Conservation (phyloP, 2,797 vertebrate species). For the Pyrocephalus nanus region DNA sequence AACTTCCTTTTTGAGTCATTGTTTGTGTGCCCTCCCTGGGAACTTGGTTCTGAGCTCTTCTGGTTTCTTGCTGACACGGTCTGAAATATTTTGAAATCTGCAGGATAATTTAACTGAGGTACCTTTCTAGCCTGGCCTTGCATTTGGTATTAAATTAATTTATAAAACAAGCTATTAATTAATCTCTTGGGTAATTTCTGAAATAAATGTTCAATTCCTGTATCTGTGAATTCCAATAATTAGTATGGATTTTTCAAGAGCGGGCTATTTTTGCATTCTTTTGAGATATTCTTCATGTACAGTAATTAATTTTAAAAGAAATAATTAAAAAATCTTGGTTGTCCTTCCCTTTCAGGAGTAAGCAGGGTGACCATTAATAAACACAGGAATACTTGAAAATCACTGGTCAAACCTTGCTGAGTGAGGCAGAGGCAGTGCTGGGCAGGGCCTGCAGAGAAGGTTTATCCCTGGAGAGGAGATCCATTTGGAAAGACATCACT, state of each 20-base stretch:
- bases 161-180: neutral
- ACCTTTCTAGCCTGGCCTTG: neutral
- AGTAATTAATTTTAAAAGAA: neutral
- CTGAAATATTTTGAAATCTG: conserved; percentile 17
- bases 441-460: neutral
- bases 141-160: neutral
- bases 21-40: conserved; percentile 9
- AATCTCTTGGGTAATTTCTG: neutral
- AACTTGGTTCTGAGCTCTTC: conserved; percentile 4
- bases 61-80: neutral
- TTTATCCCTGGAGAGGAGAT: neutral
- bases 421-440: neutral
- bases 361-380: neutral
- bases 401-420: neutral
- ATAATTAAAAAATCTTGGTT: neutral
- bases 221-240: neutral
- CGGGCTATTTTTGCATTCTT: neutral
- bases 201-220: neutral
- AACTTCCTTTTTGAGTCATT: conserved; percentile 34
- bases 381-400: neutral
- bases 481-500: neutral
- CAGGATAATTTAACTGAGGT: neutral
- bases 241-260: neutral
- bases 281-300: neutral
- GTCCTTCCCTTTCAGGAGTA: neutral